Evolutionary conservation across 2,797 vertebrate species (phyloP), one percentile per base, ranked within the genome.

Genomic region (Chaetophractus vellerosus): DNA sequence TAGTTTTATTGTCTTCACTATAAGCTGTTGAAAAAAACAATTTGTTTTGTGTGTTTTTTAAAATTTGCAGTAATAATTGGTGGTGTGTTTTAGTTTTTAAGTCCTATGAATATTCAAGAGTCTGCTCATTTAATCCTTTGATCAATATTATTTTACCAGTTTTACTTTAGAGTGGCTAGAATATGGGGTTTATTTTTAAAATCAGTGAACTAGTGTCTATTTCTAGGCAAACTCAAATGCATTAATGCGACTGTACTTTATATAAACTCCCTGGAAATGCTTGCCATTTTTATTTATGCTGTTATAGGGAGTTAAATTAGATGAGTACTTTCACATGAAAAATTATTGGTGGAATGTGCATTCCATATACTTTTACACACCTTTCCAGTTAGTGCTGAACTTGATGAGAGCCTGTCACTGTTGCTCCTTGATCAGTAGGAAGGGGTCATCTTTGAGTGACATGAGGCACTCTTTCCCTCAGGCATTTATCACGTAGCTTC

Each of bases 341-440:
- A 82, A 75, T 45, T 23, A 41, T 68, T 84, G 48, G 31, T 90
- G 36, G n/a, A 81, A 69, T 91, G 31, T 91, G 33, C 50, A 69
- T 18, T 90, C 88, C 71, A 48, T 78, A 45, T 78, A 74, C 88
- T 36, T 90, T 90, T 86, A 71, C 33, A 82, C 45, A 74, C 68
- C 63, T 95, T 94, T 90, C 84, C 72, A 71, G 64, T 81, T 83
- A 94, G 68, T 66, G 33, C 80, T 50, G 71, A 92, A 84, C 82
- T 93, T 91, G 88, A 80, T 91, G 81, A 93, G 91, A 96, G 16
- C 68, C 72, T 96, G 96, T 96, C 93, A 90, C 52, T 82, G 75
- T 64, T 92, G 50, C 74, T 94, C 64, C 90, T 90, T 92, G 69
- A 85, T 93, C 80, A 85, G 84, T 48, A 79, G 52, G 45, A 94